These are phyloP conservation scores for Geococcyx californianus DNA, from an alignment of 2,113 vertebrate species.

Conservation along the genomic window DNA sequence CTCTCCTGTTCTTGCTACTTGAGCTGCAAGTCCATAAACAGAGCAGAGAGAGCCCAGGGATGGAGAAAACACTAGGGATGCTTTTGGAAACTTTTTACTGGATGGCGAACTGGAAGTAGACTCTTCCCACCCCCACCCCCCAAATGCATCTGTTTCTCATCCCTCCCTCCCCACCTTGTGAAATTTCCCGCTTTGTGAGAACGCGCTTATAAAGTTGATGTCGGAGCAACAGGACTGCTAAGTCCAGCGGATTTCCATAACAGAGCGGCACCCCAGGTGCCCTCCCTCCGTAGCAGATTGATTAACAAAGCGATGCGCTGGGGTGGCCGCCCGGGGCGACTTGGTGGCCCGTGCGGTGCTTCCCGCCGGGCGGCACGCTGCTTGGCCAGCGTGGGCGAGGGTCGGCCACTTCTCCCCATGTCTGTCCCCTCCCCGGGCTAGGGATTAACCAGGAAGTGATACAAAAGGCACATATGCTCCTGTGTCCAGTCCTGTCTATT, in stretches of 20 bases:
- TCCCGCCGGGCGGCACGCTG: slow-evolving; percentile 50
- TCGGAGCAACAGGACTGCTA: fast-evolving
- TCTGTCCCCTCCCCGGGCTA: slow-evolving; percentile 72
- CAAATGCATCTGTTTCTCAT: fast-evolving
- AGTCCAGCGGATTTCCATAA: slow-evolving; percentile 67
- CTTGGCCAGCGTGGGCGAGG: not conserved
- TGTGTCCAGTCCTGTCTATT: slow-evolving; percentile 82
- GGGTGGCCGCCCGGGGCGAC: not conserved
- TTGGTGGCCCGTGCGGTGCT: not conserved
- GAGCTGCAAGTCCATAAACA: not conserved
- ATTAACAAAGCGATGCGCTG: slow-evolving; percentile 70
- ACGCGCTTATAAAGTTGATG: fast-evolving
- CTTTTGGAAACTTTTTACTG: not conserved
- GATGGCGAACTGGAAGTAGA: fast-evolving
- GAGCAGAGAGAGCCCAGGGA: not conserved
- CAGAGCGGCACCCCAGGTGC: slow-evolving; percentile 51
- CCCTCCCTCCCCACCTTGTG: not conserved
- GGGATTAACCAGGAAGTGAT: slow-evolving; percentile 84
- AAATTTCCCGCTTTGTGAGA: not conserved
- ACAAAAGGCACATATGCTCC: slow-evolving; percentile 92
- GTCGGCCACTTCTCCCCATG: slow-evolving; percentile 49
- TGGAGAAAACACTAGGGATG: fast-evolving
- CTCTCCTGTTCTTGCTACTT: not conserved
- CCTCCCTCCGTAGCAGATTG: slow-evolving; percentile 54
- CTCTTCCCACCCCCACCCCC: not conserved